Conservation (phyloP, 2,113 vertebrate species). For the Saimiri boliviensis region DNA sequence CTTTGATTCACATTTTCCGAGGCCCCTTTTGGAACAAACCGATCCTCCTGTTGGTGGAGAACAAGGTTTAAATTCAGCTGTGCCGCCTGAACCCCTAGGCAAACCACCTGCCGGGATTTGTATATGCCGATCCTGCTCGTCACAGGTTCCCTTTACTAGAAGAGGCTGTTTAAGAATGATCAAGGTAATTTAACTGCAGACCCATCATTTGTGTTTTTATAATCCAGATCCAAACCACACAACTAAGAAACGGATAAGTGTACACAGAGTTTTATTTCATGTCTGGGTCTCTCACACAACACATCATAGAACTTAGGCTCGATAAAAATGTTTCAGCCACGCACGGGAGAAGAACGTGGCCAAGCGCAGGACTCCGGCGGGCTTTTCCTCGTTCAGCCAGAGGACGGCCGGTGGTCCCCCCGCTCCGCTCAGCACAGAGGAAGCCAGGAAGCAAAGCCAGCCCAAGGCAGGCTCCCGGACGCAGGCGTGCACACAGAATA, state of each 20-base stretch:
- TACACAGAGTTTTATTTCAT: neutral
- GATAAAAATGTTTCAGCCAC: fast-evolving
- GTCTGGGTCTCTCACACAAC: neutral
- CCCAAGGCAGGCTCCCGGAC: too few relatives aligned
- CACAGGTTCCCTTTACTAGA: too few relatives aligned
- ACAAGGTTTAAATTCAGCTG: neutral
- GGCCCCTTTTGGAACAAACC: neutral
- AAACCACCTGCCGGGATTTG: fast-evolving
- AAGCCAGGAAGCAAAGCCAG: neutral
- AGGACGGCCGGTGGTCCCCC: neutral
- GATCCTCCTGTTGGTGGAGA: neutral
- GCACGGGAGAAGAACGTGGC: fast-evolving
- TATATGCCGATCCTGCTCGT: neutral
- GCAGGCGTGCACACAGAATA: fast-evolving
- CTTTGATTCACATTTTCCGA: neutral
- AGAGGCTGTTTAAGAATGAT: neutral
- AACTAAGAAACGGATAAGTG: neutral
- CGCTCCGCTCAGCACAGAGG: neutral
- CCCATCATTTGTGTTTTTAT: neutral
- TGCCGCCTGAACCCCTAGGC: fast-evolving
- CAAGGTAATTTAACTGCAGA: neutral
- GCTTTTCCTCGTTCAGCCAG: neutral
- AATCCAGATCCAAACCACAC: neutral
- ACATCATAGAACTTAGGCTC: neutral
- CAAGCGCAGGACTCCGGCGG: neutral